Conservation (phyloP, 2,797 vertebrate genomes). For the Etheostoma nigrum region DNA sequence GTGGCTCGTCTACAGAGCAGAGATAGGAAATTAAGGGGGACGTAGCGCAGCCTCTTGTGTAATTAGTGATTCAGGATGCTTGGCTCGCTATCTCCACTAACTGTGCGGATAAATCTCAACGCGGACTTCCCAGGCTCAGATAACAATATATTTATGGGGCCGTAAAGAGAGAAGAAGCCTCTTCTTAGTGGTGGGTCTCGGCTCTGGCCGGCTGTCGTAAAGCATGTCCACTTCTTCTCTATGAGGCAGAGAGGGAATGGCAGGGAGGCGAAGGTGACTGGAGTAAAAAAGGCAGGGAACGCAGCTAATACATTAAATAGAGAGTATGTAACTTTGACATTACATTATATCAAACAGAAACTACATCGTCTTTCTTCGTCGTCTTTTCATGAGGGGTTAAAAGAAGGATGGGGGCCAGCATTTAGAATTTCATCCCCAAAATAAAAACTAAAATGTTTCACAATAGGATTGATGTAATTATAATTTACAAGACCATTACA, state of each 20-base stretch:
- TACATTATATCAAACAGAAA: constrained; percentile 63
- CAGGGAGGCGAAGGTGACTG: constrained; percentile 45
- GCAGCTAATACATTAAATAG: constrained; percentile 67
- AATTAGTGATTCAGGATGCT: constrained; percentile 87
- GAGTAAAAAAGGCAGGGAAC: constrained; percentile 33
- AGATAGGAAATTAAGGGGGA: constrained; percentile 78
- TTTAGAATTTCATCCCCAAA: not conserved
- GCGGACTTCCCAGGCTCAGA: constrained; percentile 76
- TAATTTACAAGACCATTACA: not conserved
- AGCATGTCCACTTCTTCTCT: constrained; percentile 57
- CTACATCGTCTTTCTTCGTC: not conserved
- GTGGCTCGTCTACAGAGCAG: constrained; percentile 62
- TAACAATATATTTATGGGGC: constrained; percentile 88
- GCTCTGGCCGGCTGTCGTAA: constrained; percentile 70
- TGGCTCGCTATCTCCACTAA: constrained; percentile 79
- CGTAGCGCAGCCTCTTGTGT: constrained; percentile 64
- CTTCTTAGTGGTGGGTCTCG: constrained; percentile 72
- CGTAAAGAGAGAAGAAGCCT: constrained; percentile 76
- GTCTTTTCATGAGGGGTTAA: constrained; percentile 19
- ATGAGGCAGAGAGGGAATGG: constrained; percentile 22
- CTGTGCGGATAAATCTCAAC: constrained; percentile 84
- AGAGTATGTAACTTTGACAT: constrained; percentile 57
- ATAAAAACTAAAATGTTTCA: not conserved
- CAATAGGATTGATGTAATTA: not conserved
- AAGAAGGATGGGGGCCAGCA: not conserved